These are phyloP conservation scores for Salticus scenicus DNA, from an alignment of 2,888 invertebrate species.

Conservation along the genomic window DNA sequence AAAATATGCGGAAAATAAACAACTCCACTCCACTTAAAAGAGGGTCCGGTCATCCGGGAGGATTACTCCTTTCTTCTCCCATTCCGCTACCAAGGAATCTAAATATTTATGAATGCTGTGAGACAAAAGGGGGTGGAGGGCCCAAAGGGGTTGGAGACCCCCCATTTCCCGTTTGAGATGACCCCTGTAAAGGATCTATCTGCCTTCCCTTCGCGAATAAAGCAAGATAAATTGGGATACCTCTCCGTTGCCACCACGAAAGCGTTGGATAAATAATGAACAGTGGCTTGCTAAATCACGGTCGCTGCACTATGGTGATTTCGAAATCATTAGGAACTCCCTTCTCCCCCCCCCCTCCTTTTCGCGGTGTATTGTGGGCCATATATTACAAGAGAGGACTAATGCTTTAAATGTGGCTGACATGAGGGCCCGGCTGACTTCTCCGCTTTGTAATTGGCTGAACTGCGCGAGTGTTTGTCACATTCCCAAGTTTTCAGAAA, in stretches of 20 bases:
- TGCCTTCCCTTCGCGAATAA: conserved; percentile 38
- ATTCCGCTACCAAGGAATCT: conserved; percentile 49
- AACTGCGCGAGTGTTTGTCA: not conserved
- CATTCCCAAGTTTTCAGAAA: not conserved
- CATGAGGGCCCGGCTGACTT: conserved; percentile 60
- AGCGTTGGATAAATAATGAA: conserved; percentile 58
- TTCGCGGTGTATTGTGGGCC: conserved; percentile 27
- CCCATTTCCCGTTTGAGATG: conserved; percentile 24
- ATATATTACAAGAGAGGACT: conserved; percentile 65
- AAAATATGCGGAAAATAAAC: conserved; percentile 62
- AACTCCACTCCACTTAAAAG: conserved; percentile 41
- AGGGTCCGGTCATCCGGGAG: conserved; percentile 55
- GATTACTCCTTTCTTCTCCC: conserved; percentile 65
- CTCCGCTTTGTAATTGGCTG: conserved; percentile 53
- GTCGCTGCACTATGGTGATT: conserved; percentile 55
- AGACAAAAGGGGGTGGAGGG: conserved; percentile 16
- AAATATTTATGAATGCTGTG: conserved; percentile 67
- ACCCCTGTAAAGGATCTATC: conserved; percentile 61
- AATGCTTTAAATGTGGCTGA: conserved; percentile 67
- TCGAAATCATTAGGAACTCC: conserved; percentile 60
- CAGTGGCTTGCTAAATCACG: conserved; percentile 59
- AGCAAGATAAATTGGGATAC: conserved; percentile 67
- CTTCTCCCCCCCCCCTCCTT: not conserved
- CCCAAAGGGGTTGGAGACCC: conserved; percentile 26
- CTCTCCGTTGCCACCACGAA: conserved; percentile 24